phyloP scores from a whole-genome alignment of 2,797 vertebrate species.

The Poeciliopsis presidionis region DNA sequence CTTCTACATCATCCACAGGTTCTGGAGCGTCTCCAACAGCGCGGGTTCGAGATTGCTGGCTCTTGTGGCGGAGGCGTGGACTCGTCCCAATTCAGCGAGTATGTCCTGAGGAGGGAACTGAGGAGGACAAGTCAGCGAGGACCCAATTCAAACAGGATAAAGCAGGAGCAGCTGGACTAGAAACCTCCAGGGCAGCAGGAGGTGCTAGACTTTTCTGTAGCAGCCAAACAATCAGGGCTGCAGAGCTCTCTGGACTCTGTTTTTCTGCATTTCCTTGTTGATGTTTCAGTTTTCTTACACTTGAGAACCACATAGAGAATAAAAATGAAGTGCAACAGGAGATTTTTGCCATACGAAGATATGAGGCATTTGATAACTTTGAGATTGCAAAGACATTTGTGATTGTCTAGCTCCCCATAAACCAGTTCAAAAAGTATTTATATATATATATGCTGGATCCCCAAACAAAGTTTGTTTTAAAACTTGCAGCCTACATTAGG shows the following conservation, averaged over 20 bases:
- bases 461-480: slow-evolving; percentile 85
- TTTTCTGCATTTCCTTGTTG: slow-evolving; percentile 70
- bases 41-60: slow-evolving; percentile 94
- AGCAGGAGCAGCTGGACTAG: slow-evolving; percentile 99
- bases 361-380: slow-evolving; percentile 74
- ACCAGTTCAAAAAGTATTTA: slow-evolving; percentile 67
- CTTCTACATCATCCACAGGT: slow-evolving; percentile 78
- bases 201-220: slow-evolving; percentile 78
- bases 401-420: slow-evolving; percentile 72
- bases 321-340: slow-evolving; percentile 69
- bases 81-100: slow-evolving; percentile 99
- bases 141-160: slow-evolving; percentile 97
- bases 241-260: slow-evolving; percentile 74
- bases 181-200: slow-evolving; percentile 70
- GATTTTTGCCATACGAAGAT: slow-evolving; percentile 75
- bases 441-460: slow-evolving; percentile 73
- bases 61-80: slow-evolving; percentile 97
- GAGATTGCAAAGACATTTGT: slow-evolving; percentile 77
- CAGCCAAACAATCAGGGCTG: slow-evolving; percentile 58
- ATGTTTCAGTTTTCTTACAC: slow-evolving; percentile 75
- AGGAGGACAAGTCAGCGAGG: slow-evolving; percentile 90
- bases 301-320: slow-evolving; percentile 73
- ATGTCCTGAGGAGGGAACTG: slow-evolving; percentile 94
- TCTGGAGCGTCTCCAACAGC: slow-evolving; percentile 95
- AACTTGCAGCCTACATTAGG: slow-evolving; percentile 84